Evolutionary conservation across 2,797 vertebrate genomes (phyloP).

Genomic region (Cygnus olor): DNA sequence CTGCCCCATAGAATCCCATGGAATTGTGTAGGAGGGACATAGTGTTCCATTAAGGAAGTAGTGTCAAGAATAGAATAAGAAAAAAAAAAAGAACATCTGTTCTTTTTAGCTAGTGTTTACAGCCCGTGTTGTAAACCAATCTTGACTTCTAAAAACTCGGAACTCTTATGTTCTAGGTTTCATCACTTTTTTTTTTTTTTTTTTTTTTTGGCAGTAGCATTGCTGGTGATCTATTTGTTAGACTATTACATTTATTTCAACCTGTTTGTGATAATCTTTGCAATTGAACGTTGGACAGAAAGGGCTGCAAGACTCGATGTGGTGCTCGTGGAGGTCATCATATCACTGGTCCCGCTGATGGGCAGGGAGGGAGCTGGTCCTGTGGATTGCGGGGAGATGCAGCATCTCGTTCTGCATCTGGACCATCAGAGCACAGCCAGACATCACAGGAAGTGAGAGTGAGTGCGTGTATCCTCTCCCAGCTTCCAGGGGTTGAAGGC

Average conservation of each 20-base stretch:
- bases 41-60: not conserved
- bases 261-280: not conserved
- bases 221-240: not conserved
- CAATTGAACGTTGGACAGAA: not conserved
- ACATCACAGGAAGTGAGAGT: accelerated
- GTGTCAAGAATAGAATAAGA: no score
- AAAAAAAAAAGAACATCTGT: not conserved
- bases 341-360: not conserved
- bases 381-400: accelerated
- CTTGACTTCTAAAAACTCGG: not conserved
- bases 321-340: accelerated
- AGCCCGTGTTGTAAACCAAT: not conserved
- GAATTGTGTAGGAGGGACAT: not conserved
- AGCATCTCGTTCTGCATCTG: not conserved
- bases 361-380: not conserved
- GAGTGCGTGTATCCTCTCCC: not conserved
- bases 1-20: not conserved
- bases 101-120: not conserved
- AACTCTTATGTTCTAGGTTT: not conserved
- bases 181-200: not conserved
- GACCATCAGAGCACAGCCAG: not conserved
- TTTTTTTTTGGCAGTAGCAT: not conserved
- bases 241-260: accelerated
- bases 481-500: not conserved
- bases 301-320: not conserved